Evolutionary conservation across 2,888 invertebrate species (phyloP).

Genomic region (Epistrophe eligans): DNA sequence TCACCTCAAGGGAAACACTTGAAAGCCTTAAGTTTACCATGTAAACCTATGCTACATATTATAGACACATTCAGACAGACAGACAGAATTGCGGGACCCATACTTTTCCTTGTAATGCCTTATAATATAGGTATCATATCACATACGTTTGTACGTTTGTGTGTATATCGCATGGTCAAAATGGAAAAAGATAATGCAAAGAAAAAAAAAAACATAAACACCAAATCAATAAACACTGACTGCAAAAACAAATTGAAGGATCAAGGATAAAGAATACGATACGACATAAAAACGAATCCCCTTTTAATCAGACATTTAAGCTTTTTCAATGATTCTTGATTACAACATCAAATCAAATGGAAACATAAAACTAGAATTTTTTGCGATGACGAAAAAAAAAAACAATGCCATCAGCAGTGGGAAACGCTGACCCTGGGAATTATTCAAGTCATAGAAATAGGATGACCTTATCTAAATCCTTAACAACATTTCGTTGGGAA

Average conservation of each 20-base stretch:
- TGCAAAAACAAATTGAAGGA: conserved; percentile 4
- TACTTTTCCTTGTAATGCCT: too few species aligned
- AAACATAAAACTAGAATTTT: conserved; percentile 23
- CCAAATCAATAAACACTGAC: background rate
- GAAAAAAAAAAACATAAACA: background rate
- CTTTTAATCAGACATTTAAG: conserved; percentile 23
- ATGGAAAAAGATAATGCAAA: background rate
- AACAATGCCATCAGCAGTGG: background rate
- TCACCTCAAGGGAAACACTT: too few species aligned
- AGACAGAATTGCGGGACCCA: too few species aligned
- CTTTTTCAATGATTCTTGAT: conserved; percentile 28
- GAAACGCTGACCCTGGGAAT: conserved; percentile 16
- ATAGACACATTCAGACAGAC: too few species aligned
- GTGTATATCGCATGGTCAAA: too few species aligned
- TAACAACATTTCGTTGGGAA: background rate
- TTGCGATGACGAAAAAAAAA: background rate
- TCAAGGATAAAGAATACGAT: background rate
- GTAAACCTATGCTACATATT: too few species aligned
- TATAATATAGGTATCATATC: too few species aligned
- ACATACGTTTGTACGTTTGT: too few species aligned
- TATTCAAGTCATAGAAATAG: conserved; percentile 20
- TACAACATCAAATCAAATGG: conserved; percentile 22
- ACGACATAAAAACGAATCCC: conserved; percentile 18
- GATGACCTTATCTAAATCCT: conserved; percentile 34
- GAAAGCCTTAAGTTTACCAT: too few species aligned